These are phyloP conservation scores for Apotomis capreana DNA, from an alignment of 2,888 invertebrate genomes.

Conservation along the genomic window DNA sequence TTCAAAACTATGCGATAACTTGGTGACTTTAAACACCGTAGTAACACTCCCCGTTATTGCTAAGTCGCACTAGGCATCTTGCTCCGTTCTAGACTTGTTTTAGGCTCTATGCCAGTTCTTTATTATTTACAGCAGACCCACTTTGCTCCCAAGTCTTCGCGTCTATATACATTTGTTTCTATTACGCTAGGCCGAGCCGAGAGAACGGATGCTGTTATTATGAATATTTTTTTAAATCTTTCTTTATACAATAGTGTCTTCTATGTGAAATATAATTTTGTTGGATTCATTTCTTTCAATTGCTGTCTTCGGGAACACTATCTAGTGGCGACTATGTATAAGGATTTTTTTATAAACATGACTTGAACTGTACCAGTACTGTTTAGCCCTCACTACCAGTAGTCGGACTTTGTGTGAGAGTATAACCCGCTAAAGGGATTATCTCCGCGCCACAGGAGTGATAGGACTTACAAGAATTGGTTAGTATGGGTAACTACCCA, in stretches of 20 bases:
- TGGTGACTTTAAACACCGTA: slow-evolving; percentile 1
- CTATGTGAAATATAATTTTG: background rate
- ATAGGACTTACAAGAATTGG: too few species aligned
- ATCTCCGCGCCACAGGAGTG: too few species aligned
- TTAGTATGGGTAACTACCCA: too few species aligned
- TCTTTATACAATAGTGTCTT: background rate
- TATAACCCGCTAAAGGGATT: too few species aligned
- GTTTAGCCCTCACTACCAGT: too few species aligned
- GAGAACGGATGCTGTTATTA: slow-evolving; percentile 14
- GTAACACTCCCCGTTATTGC: slow-evolving; percentile 43
- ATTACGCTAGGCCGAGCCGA: slow-evolving; percentile 18
- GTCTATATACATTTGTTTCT: slow-evolving; percentile 54
- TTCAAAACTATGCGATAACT: background rate
- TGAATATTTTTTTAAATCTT: slow-evolving; percentile 6
- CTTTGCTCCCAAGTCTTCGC: slow-evolving; percentile 54
- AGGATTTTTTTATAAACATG: too few species aligned
- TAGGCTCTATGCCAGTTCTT: slow-evolving; percentile 59
- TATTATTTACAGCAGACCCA: slow-evolving; percentile 64
- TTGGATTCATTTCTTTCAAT: too few species aligned
- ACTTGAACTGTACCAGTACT: too few species aligned
- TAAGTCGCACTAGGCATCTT: slow-evolving; percentile 54
- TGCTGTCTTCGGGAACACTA: too few species aligned
- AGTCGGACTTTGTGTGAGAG: too few species aligned
- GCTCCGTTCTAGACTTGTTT: slow-evolving; percentile 44
- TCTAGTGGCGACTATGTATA: too few species aligned